phyloP scores from a whole-genome alignment of 2,888 invertebrate genomes.

The Salticus scenicus region DNA sequence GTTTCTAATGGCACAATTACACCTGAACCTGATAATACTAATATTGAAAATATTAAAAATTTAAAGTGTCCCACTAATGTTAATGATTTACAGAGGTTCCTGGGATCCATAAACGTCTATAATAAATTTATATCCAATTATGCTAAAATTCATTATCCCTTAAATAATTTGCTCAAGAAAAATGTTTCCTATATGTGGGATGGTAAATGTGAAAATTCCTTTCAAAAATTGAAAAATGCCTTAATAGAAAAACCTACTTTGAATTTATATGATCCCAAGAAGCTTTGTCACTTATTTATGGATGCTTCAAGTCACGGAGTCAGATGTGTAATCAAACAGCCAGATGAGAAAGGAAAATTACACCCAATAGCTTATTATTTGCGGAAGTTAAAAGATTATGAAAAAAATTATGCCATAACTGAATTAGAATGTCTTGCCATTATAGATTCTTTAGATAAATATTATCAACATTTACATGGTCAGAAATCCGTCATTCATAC shows the following conservation, averaged over 20 bases:
- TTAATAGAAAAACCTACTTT: not conserved
- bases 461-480: not conserved
- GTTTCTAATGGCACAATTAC: too few species aligned
- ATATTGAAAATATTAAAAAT: not conserved
- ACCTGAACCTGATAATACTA: not conserved
- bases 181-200: not conserved
- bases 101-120: not conserved
- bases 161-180: not conserved
- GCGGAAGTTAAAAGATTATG: not conserved
- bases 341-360: not conserved
- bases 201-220: not conserved
- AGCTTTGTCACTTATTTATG: not conserved
- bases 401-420: not conserved
- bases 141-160: not conserved
- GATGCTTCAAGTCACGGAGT: not conserved
- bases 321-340: constrained; percentile 1
- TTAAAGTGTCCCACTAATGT: not conserved
- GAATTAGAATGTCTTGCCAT: not conserved
- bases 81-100: not conserved
- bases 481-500: too few species aligned
- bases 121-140: not conserved
- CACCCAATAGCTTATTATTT: constrained; percentile 1
- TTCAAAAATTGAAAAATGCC: not conserved
- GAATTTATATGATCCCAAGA: not conserved
- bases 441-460: not conserved